A percentile compares a stretch with the other conserved stretches of the same genome.
Conservation (phyloP, 1,140 invertebrate species). For the Triops cancriformis region DNA sequence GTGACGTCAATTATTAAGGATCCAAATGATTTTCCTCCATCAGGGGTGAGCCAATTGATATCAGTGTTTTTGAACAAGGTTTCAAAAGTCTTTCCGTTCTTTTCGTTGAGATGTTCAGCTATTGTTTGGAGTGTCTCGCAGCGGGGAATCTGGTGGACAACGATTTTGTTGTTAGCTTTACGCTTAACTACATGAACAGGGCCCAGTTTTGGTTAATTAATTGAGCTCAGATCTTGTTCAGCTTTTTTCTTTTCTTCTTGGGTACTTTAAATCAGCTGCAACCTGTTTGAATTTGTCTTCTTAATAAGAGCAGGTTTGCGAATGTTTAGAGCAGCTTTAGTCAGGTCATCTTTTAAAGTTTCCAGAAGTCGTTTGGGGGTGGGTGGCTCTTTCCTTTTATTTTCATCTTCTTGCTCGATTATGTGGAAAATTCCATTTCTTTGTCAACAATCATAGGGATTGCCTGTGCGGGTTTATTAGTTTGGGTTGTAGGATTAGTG, state of each 20-base stretch:
- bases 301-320: background rate
- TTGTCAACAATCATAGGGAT: background rate
- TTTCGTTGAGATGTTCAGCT: background rate
- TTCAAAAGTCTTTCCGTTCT: background rate
- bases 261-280: background rate
- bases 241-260: slow-evolving; percentile 11
- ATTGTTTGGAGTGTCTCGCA: background rate
- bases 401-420: background rate
- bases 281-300: slow-evolving; percentile 11
- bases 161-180: background rate
- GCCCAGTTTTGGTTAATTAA: background rate
- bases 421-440: background rate
- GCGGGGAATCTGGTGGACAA: slow-evolving; percentile 14
- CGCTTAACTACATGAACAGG: background rate
- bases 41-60: background rate
- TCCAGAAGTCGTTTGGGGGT: background rate
- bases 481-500: background rate
- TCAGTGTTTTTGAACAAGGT: background rate
- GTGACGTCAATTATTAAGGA: background rate
- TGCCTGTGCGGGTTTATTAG: background rate
- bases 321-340: background rate
- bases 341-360: slow-evolving; percentile 5
- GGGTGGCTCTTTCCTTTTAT: slow-evolving; percentile 11
- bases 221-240: background rate
- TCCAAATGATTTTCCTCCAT: background rate